These are phyloP conservation scores for Crossaster papposus DNA, from an alignment of 53 echinoderm and acorn worm genomes.

Conservation along the genomic window DNA sequence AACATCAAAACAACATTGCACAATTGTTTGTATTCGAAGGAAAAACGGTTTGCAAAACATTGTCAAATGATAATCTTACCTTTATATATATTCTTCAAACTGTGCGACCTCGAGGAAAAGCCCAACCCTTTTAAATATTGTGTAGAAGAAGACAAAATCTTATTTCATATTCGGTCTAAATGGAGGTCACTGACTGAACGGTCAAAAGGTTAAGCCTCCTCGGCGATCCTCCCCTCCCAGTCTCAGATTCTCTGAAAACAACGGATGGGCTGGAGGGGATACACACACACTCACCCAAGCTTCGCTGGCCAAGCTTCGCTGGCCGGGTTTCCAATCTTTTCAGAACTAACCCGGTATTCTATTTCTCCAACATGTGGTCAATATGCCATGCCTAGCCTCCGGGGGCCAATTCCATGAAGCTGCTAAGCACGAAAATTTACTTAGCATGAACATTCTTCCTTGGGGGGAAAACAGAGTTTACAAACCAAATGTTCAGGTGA, in stretches of 20 bases:
- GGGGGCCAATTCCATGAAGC: no score
- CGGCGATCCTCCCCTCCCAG: not conserved
- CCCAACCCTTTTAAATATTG: not conserved
- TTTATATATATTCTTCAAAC: not conserved
- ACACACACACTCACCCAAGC: not conserved
- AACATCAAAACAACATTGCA: no score
- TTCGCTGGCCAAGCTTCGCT: not conserved
- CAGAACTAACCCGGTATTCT: conserved; percentile 10
- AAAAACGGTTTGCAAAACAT: no score
- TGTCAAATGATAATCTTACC: no score
- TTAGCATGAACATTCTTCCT: no score
- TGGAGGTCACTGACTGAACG: conserved; percentile 54
- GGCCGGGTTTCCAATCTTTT: conserved; percentile 37
- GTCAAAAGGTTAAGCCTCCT: conserved; percentile 29
- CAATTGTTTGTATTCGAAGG: no score
- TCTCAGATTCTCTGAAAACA: conserved; percentile 35
- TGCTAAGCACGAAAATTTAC: no score
- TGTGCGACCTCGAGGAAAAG: not conserved
- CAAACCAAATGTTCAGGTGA: no score
- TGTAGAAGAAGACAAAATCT: not conserved
- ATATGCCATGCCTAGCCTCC: not conserved
- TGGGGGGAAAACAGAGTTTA: no score
- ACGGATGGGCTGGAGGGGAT: conserved; percentile 43
- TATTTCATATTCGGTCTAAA: not conserved
- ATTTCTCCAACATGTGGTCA: conserved; percentile 51